Conservation (phyloP, 2,888 invertebrate genomes). For the Saturnia pavonia region DNA sequence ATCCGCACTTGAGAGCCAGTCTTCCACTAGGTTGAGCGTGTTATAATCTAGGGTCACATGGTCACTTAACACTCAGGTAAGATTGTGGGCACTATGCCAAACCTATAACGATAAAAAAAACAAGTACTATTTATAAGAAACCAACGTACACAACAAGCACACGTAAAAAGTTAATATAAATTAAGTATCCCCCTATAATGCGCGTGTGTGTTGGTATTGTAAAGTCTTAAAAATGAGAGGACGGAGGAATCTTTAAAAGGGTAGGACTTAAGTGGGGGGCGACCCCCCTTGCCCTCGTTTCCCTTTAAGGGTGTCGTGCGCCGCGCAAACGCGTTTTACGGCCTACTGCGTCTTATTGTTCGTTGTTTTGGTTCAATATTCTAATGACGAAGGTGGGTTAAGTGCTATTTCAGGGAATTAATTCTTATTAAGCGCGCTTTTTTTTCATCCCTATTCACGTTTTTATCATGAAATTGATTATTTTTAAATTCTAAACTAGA, state of each 20-base stretch:
- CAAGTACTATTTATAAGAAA: not conserved
- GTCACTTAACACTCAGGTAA: too few relatives aligned
- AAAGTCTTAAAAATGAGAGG: conserved; percentile 82
- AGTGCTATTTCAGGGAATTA: conserved; percentile 65
- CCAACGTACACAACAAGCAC: conserved; percentile 45
- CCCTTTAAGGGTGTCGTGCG: conserved; percentile 54
- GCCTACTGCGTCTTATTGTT: conserved; percentile 74
- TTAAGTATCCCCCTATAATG: conserved; percentile 61
- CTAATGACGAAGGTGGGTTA: conserved; percentile 68
- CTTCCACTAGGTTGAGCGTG: too few relatives aligned
- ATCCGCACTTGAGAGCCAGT: too few relatives aligned
- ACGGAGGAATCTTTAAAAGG: conserved; percentile 80
- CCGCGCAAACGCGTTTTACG: conserved; percentile 73
- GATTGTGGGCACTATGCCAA: too few relatives aligned
- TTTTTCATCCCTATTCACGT: conserved; percentile 27
- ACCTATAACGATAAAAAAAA: too few relatives aligned
- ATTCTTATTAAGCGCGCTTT: conserved; percentile 28
- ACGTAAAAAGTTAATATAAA: conserved; percentile 55
- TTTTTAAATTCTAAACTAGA: not conserved
- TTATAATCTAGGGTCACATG: too few relatives aligned
- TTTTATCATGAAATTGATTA: conserved; percentile 18
- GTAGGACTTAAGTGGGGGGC: conserved; percentile 76
- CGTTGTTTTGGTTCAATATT: conserved; percentile 77
- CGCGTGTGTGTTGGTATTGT: conserved; percentile 76
- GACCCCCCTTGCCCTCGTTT: conserved; percentile 49